Base-by-base conservation (phyloP, 2,113 vertebrate genomes). In the Phocoena sinus region DNA sequence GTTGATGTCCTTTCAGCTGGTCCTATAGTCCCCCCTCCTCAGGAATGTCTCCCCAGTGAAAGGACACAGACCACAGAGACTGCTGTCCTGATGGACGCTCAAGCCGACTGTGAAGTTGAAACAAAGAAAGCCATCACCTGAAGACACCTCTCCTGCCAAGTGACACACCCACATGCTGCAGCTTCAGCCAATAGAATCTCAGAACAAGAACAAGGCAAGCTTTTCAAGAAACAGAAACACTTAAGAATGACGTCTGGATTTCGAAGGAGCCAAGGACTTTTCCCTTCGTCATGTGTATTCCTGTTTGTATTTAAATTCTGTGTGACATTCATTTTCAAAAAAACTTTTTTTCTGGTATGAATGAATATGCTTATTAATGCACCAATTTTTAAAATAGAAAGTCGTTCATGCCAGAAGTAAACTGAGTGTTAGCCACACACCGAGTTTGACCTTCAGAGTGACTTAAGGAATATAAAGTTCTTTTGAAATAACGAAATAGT, bases 101-200 rank as follows among this genome's bases (percentile, higher is more conserved):
- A 86, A 94, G 94, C 94, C 92, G 89, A 65, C 97, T 94, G 36
- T 83, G 98, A 68, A 95, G 73, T 77, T 96, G 96, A 98, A 96
- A 84, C 89, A 89, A 88, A 97, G 93, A 83, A 38, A 89, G 36
- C 82, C 73, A 53, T 44, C 97, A 93, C 74, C 96, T 97, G 98
- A 98, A 97, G 97, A 95, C 21, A 71, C 44, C 53, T 5, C 28
- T 97, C 91, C 98, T 97, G 95, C 86, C 97, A 90, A 91, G 76
- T 81, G 76, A 18, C 89, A 89, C 87, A 62, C 81, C 96, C 80
- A 90, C 25, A 31, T 25, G 92, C 68, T 60, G 56, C 89, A 38
- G 10, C 76, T 74, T 71, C 73, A 67, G 41, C 76, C 94, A 82
- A 8, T 50, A 93, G 83, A 65, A 74, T 92, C 91, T 89, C 60